phyloP scores from a whole-genome alignment of 2,888 invertebrate species.

The Laothoe populi region DNA sequence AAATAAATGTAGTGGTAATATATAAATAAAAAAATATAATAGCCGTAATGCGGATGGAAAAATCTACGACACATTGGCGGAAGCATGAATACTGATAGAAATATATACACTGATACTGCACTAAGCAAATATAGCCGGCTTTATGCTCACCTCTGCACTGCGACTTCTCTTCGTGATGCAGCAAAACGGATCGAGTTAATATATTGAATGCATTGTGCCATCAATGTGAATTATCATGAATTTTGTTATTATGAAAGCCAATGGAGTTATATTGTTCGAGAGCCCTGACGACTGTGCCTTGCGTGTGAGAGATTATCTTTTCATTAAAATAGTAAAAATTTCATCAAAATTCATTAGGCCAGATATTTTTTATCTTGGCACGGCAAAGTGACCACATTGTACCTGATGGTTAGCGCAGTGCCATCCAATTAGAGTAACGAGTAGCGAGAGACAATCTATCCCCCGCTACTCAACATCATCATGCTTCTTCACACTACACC shows the following conservation, averaged over 20 bases:
- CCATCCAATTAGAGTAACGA: too few relatives aligned
- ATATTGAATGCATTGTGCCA: conserved; percentile 61
- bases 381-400: too few relatives aligned
- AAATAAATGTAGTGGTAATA: too few relatives aligned
- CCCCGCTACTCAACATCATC: too few relatives aligned
- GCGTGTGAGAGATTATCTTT: conserved; percentile 52
- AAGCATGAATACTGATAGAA: conserved; percentile 5
- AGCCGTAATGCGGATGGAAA: neutral
- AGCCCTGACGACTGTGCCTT: conserved; percentile 59
- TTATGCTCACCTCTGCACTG: conserved; percentile 60
- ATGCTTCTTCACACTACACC: too few relatives aligned
- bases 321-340: too few relatives aligned
- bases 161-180: conserved; percentile 66
- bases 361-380: too few relatives aligned
- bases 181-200: conserved; percentile 58
- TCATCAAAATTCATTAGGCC: too few relatives aligned
- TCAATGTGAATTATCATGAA: conserved; percentile 55
- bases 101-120: conserved; percentile 3
- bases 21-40: neutral
- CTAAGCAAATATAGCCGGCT: conserved; percentile 5
- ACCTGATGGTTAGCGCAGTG: too few relatives aligned
- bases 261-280: conserved; percentile 42
- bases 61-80: neutral
- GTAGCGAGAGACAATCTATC: too few relatives aligned
- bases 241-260: conserved; percentile 56